A percentile compares a stretch with the other conserved stretches of the same genome.
These are phyloP conservation scores for Vidua chalybeata DNA, from an alignment of 2,113 vertebrate species.

Conservation along the genomic window DNA sequence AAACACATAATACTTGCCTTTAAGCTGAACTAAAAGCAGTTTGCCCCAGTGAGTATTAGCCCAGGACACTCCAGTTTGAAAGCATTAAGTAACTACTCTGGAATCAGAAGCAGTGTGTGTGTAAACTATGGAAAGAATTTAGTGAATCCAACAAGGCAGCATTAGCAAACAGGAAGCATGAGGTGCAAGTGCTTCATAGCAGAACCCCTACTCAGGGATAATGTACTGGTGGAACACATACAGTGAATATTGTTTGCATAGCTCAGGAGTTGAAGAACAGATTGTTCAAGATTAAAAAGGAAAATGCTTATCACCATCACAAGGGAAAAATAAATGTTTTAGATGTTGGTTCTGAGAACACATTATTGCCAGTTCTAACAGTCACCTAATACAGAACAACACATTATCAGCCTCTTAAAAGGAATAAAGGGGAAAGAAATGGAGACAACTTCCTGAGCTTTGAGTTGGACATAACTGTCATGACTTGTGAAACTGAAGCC, in stretches of 20 bases:
- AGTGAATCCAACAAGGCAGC: neutral
- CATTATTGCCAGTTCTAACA: neutral
- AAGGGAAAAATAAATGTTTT: neutral
- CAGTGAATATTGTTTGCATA: neutral
- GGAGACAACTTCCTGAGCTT: neutral
- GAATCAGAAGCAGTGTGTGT: rapidly evolving
- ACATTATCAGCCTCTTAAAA: neutral
- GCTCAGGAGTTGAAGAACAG: neutral
- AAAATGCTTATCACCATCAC: neutral
- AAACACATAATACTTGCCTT: neutral
- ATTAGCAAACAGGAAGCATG: neutral
- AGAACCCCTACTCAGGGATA: neutral
- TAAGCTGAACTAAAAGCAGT: neutral
- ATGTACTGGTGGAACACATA: rapidly evolving
- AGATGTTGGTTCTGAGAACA: neutral
- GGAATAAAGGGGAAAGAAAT: neutral
- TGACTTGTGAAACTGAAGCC: neutral
- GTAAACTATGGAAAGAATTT: neutral
- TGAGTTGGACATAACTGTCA: rapidly evolving
- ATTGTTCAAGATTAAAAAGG: neutral
- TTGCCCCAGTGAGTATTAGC: neutral
- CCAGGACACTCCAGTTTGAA: neutral
- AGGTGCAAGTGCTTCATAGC: neutral
- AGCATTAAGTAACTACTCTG: neutral
- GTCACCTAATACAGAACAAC: neutral